Evolutionary conservation across 2,888 invertebrate genomes (phyloP).

Genomic region (Abrostola triplasia): DNA sequence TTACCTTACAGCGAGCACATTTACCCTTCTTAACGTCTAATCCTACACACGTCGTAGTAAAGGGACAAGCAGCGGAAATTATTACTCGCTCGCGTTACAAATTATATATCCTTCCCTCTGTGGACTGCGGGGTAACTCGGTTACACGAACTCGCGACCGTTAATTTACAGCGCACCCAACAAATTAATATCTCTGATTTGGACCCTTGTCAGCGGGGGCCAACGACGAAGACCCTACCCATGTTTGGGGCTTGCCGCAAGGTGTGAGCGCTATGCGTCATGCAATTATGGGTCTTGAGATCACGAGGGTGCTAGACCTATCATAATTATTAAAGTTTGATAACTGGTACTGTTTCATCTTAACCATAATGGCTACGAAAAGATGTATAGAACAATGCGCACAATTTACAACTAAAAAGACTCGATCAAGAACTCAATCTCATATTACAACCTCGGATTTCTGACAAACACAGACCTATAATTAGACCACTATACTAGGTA

Average conservation of each 20-base stretch:
- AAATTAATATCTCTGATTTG: conserved; percentile 87
- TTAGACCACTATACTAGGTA: too few species aligned
- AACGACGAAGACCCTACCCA: conserved; percentile 62
- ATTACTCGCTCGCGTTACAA: conserved; percentile 81
- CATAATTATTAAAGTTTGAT: too few species aligned
- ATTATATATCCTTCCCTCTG: conserved; percentile 70
- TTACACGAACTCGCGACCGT: conserved; percentile 80
- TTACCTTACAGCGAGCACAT: conserved; percentile 33
- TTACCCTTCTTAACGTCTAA: conserved; percentile 58
- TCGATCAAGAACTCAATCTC: too few species aligned
- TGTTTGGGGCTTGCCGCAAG: conserved; percentile 58
- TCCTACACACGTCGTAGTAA: conserved; percentile 63
- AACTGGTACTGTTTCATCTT: too few species aligned
- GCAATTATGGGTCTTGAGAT: conserved; percentile 27
- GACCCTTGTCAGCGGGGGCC: conserved; percentile 83
- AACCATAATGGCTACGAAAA: too few species aligned
- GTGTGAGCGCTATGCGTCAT: conserved; percentile 32
- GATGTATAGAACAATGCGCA: too few species aligned
- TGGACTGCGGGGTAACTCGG: conserved; percentile 75
- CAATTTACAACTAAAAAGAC: too few species aligned
- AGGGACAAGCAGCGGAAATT: conserved; percentile 73
- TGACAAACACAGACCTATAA: too few species aligned
- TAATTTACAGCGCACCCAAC: conserved; percentile 85
- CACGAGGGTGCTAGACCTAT: background rate
- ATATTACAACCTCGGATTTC: too few species aligned